Base-by-base conservation (phyloP, 2,888 invertebrate species). In the Biston betularia region DNA sequence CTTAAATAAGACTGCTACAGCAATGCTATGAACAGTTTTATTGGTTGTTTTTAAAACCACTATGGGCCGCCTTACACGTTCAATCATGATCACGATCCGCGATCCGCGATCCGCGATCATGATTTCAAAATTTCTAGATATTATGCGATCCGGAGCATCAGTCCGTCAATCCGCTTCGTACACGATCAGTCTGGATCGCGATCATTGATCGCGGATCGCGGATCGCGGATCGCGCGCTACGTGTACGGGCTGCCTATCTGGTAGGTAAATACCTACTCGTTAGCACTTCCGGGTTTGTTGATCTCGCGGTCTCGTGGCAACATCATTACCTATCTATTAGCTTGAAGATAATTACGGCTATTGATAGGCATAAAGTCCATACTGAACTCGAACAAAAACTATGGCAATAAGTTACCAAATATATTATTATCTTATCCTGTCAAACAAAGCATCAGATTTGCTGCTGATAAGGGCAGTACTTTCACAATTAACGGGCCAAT, bases 1-100 rank as follows among this genome's bases (percentile, higher is more conserved):
- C 81, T 84, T 78, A 73, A 55, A 78, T 72, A 72, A 68, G 69
- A 69, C 79, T 69, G 77, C 78, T 80, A 80, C 79, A 77, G 71
- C 74, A 68, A 65, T 74, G 10, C 62, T 76, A 79, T 75, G 73
- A 71, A 70, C 72, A 71, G 74, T 79, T 5, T 7, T n/a, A 24
- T 6, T 48, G 35, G 24, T 15, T 14, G 12, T 7, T 56, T 46
- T 33, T 24, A 24, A 1, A 40, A 35, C 58, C 9, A 14, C 34
- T 45, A 35, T 35, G n/a, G n/a, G n/a, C n/a, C n/a, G n/a, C n/a
- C n/a, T n/a, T n/a, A n/a, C n/a, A n/a, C n/a, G n/a, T n/a, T n/a
- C n/a, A n/a, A n/a, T n/a, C n/a, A n/a, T n/a, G n/a, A n/a, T n/a
- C n/a, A n/a, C n/a, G n/a, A n/a, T n/a, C n/a, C n/a, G n/a, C n/a